Base-by-base conservation (phyloP, 2,113 vertebrate genomes). In the Trachemys scripta region DNA sequence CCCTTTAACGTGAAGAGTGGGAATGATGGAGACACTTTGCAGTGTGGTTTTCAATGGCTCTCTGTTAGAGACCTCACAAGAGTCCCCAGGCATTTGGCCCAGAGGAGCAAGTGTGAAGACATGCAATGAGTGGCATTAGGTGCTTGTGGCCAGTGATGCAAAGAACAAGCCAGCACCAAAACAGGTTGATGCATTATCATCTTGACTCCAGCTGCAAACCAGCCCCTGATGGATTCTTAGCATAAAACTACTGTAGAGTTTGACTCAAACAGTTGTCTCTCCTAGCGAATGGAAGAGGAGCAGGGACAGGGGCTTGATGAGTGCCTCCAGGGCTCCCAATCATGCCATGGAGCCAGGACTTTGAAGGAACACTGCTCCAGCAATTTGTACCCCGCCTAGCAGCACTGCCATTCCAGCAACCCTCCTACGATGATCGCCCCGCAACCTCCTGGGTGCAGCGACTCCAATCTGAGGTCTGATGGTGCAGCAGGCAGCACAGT, bases 181-280 rank as follows among this genome's bases (percentile, higher is more conserved):
- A 93, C 56, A 57, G 93, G 94, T 5, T 97, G 97, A 97, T 97
- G 96, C 95, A 97, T 97, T 87, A 95, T 96, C 96, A 92, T 94
- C 92, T 97, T 93, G 7, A 81, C 20, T 81, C 59, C 82, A 27
- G 94, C 94, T 94, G 94, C 88, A 97, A 97, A 97, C 96, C 96
- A 97, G 92, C 87, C 96, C 95, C 96, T 97, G 95, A 96, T 97
- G 96, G 95, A 94, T 97, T 95, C 93, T 90, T 90, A 90, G 96
- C 89, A 93, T 96, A 85, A 96, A 95, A 81, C 95, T 87, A 87
- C 89, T 84, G 65, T 87, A 95, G 97, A 83, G 89, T 59, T 69
- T 20, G 31, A 85, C 94, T 92, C 92, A 96, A 97, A 97, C 90
- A 96, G 90, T 95, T 95, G 95, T 82, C 62, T 96, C 65, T 85